Evolutionary conservation across 2,797 vertebrate species (phyloP).

Genomic region (Lemur catta): DNA sequence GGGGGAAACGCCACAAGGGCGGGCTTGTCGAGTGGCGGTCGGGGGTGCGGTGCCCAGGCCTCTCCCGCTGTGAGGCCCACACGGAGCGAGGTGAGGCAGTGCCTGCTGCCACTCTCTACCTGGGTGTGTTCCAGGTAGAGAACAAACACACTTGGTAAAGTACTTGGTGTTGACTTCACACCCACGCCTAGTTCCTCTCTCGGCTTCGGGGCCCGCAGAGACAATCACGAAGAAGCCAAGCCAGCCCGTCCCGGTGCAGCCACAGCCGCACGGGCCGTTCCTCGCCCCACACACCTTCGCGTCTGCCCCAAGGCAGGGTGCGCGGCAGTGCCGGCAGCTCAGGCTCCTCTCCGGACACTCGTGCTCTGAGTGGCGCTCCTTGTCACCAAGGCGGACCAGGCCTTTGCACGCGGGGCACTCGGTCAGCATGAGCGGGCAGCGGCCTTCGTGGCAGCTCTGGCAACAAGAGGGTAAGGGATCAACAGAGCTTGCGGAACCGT

Average conservation of each 20-base stretch:
- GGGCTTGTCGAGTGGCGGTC: not conserved
- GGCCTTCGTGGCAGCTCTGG: constrained; percentile 87
- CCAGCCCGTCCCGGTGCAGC: not conserved
- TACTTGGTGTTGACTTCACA: not conserved
- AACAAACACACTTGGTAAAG: not conserved
- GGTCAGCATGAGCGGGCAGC: constrained; percentile 85
- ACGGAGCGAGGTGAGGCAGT: not conserved
- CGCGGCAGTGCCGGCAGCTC: constrained; percentile 90
- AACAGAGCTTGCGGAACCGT: fast-evolving
- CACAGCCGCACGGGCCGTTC: not conserved
- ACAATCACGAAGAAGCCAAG: not conserved
- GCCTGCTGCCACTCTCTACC: not conserved
- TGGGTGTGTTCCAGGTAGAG: not conserved
- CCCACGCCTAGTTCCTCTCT: too few relatives aligned
- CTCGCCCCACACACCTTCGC: constrained; percentile 83
- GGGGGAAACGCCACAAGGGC: not conserved
- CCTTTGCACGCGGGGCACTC: constrained; percentile 87
- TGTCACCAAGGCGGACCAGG: constrained; percentile 84
- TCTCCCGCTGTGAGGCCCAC: not conserved
- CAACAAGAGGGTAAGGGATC: not conserved
- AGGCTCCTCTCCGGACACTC: constrained; percentile 90
- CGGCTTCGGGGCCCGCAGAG: not conserved
- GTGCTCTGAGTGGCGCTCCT: constrained; percentile 87
- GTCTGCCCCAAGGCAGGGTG: constrained; percentile 86
- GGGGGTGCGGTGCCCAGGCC: not conserved